These are phyloP conservation scores for Dasypolia templi DNA, from an alignment of 2,888 invertebrate genomes.

Conservation along the genomic window DNA sequence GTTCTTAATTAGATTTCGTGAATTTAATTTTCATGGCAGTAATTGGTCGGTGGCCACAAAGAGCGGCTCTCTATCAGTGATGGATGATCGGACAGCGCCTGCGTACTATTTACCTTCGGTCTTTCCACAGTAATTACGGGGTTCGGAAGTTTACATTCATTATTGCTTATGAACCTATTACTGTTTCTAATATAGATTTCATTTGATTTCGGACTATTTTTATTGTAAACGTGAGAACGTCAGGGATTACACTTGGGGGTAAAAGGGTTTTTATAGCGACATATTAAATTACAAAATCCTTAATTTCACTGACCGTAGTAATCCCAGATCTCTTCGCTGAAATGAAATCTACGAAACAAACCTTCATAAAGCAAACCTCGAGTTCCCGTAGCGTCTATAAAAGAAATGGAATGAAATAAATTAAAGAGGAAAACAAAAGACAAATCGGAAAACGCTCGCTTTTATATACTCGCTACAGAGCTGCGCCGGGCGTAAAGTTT, in stretches of 20 bases:
- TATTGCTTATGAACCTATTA: conserved; percentile 87
- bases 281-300: conserved; percentile 18
- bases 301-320: conserved; percentile 8
- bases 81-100: conserved; percentile 89
- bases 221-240: conserved; percentile 73
- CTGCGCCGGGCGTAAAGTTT: conserved; percentile 84
- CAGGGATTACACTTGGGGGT: neutral
- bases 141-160: conserved; percentile 89
- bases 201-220: conserved; percentile 76
- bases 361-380: conserved; percentile 49
- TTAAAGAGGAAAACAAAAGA: conserved; percentile 82
- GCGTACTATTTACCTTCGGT: conserved; percentile 87
- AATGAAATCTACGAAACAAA: conserved; percentile 44
- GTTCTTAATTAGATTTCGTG: conserved; percentile 91
- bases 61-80: conserved; percentile 87
- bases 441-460: conserved; percentile 84
- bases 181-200: conserved; percentile 87
- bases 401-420: conserved; percentile 77
- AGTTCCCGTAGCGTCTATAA: conserved; percentile 67
- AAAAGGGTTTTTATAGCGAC: neutral
- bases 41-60: conserved; percentile 91
- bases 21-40: conserved; percentile 91
- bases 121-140: conserved; percentile 86
- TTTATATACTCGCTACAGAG: conserved; percentile 83
- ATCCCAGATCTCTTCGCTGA: conserved; percentile 25